These are phyloP conservation scores for Tribolium freemani DNA, from an alignment of 2,888 invertebrate genomes.

Conservation along the genomic window DNA sequence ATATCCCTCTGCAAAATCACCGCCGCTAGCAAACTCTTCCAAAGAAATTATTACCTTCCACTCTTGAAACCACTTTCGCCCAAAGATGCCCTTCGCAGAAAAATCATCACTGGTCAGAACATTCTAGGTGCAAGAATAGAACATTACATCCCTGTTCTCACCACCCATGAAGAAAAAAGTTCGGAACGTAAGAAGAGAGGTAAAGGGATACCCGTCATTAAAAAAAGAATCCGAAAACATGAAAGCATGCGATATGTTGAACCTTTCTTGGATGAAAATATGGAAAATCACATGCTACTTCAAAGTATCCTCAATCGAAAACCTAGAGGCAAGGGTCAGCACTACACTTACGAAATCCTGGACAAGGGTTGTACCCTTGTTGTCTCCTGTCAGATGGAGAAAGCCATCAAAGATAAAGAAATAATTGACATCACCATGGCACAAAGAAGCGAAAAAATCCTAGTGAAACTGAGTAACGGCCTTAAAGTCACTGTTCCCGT, in stretches of 20 bases:
- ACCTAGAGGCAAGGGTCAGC: constrained; percentile 71
- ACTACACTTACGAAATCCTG: constrained; percentile 80
- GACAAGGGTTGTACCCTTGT: constrained; percentile 81
- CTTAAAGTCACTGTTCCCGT: constrained; percentile 78
- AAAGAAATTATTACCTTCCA: constrained; percentile 86
- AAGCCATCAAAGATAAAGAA: constrained; percentile 81
- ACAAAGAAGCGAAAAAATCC: constrained; percentile 80
- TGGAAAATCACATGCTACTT: constrained; percentile 60
- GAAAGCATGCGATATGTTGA: constrained; percentile 61
- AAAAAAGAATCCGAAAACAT: constrained; percentile 60
- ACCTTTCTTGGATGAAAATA: constrained; percentile 63
- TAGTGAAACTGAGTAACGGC: constrained; percentile 79
- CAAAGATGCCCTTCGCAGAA: constrained; percentile 83
- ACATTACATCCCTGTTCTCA: constrained; percentile 83
- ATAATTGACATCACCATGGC: constrained; percentile 83
- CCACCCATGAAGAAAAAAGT: constrained; percentile 66
- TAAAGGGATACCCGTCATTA: constrained; percentile 65
- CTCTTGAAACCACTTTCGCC: constrained; percentile 85
- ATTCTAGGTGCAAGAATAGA: constrained; percentile 72
- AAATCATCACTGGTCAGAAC: constrained; percentile 82
- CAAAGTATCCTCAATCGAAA: constrained; percentile 70
- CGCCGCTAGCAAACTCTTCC: constrained; percentile 82
- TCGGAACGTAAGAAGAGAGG: constrained; percentile 58
- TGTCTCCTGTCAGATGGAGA: constrained; percentile 80
- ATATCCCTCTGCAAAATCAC: constrained; percentile 82